Evolutionary conservation across 30 jellyfish, hydroid and myxozoan species (phyloP).

Genomic region (Phacellophora camtschatica): DNA sequence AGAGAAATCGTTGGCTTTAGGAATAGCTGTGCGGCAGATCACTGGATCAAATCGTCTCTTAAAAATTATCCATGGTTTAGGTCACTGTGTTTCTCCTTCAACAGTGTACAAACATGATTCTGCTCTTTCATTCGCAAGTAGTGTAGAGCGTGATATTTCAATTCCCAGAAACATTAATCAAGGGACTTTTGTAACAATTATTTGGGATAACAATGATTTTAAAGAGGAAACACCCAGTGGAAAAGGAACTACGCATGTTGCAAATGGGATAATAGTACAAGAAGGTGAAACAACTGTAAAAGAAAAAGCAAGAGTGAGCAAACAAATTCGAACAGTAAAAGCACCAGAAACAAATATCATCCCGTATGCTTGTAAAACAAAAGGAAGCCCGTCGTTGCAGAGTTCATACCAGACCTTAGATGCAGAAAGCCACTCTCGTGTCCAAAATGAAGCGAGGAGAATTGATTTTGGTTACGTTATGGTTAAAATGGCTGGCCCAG

Average conservation of each 20-base stretch:
- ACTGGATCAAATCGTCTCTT: constrained; percentile 38
- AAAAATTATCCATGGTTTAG: constrained; percentile 41
- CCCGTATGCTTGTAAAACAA: constrained; percentile 25
- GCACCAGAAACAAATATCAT: constrained; percentile 23
- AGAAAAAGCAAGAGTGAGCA: constrained; percentile 3
- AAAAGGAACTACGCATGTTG: constrained; percentile 62
- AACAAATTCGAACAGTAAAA: constrained; percentile 22
- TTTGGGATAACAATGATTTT: constrained; percentile 51
- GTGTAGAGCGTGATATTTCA: constrained; percentile 1
- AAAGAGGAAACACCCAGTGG: constrained; percentile 54
- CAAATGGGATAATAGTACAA: constrained; percentile 44
- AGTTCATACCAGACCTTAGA: constrained; percentile 3
- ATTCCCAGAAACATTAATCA: constrained; percentile 37
- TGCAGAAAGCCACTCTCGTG: constrained; percentile 4
- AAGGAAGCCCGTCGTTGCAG: constrained; percentile 41
- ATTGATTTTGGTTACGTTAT: constrained; percentile 21
- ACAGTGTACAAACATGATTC: constrained; percentile 62
- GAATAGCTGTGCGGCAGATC: constrained; percentile 71
- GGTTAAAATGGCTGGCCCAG: not conserved
- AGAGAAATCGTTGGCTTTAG: constrained; percentile 48
- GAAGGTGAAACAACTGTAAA: not conserved
- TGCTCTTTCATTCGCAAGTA: constrained; percentile 37
- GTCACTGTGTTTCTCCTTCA: constrained; percentile 70
- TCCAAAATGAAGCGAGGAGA: not conserved
- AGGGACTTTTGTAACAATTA: constrained; percentile 14